Base-by-base conservation (phyloP, 2,888 invertebrate genomes). In the Drosophila parthenogenetica region DNA sequence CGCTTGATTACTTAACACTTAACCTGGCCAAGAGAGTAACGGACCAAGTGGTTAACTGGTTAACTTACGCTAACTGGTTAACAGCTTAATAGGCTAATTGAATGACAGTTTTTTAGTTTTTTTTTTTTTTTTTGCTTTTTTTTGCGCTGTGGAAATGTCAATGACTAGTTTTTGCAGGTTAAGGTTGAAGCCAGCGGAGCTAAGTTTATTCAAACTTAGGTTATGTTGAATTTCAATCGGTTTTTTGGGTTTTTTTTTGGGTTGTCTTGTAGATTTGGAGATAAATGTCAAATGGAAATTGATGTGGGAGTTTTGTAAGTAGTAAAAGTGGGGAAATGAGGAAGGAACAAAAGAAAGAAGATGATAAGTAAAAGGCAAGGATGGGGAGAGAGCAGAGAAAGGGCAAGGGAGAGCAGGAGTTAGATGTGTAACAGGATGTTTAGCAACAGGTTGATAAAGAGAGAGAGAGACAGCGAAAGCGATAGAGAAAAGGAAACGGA, bases 101-200 rank as follows among this genome's bases (percentile, higher is more conserved):
- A 19, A 22, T 55, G 43, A 45, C 54, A 32, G 29, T 17, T 16
- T 22, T 35, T 29, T 29, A 0, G 29, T 37, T 19, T 14, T 19
- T 19, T 22, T 22, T 5, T 2, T 35, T 19, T 14, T 19, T 19
- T 39, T 13, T 16, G 16, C 11, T 35, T 0, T 11, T 40, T 25
- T 13, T 11, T 5, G 8, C 4, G 25, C 14, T 22, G n/a, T n/a
- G 25, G 42, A 5, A 29, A 22, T 42, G 5, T 55, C 32, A 55
- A 43, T 43, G 43, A 35, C 11, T 55, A 35, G 14, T 7, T 7
- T 11, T 35, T 11, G 42, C 43, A 19, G 54, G 54, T 45, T 55
- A 55, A 55, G 54, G 54, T 55, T 45, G 43, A n/a, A 54, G 43
- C 14, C n/a, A 43, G 42, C 54, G 42, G 53, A 3, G 29, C 40